Evolutionary conservation across 2,888 invertebrate species (phyloP).

Genomic region (Deilephila porcellus): DNA sequence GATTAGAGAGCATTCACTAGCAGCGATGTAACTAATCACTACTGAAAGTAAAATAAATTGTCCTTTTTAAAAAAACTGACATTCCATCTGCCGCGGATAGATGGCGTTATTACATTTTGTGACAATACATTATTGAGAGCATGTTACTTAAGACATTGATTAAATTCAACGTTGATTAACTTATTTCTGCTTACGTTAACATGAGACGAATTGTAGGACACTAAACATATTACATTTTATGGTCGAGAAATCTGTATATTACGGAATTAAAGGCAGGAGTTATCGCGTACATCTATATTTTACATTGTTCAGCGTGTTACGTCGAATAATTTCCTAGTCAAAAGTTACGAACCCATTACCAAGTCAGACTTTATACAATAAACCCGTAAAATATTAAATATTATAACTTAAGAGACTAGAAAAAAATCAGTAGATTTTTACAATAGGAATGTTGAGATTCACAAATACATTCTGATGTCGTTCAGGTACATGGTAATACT

Average conservation of each 20-base stretch:
- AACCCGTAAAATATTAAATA: conserved; percentile 6
- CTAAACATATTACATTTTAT: not conserved
- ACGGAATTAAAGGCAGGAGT: not conserved
- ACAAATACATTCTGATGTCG: conserved; percentile 15
- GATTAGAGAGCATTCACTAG: not conserved
- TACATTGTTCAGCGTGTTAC: not conserved
- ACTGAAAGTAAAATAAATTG: too few species aligned
- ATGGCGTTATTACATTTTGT: not conserved
- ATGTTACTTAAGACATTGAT: not conserved
- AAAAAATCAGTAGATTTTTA: not conserved
- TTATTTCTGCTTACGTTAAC: not conserved
- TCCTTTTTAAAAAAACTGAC: not conserved
- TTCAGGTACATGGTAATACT: conserved; percentile 22
- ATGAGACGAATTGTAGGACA: not conserved
- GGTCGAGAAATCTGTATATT: not conserved
- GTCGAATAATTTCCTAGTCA: not conserved
- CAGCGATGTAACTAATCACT: not conserved
- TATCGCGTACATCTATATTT: not conserved
- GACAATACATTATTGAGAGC: too few species aligned
- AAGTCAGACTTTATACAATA: conserved; percentile 19
- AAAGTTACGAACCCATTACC: not conserved
- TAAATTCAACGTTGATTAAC: not conserved
- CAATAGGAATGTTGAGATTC: conserved; percentile 32
- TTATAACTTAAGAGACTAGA: conserved; percentile 28
- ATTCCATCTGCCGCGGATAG: not conserved